These are phyloP conservation scores for Brachionichthys hirsutus DNA, from an alignment of 2,113 vertebrate species.

Conservation along the genomic window DNA sequence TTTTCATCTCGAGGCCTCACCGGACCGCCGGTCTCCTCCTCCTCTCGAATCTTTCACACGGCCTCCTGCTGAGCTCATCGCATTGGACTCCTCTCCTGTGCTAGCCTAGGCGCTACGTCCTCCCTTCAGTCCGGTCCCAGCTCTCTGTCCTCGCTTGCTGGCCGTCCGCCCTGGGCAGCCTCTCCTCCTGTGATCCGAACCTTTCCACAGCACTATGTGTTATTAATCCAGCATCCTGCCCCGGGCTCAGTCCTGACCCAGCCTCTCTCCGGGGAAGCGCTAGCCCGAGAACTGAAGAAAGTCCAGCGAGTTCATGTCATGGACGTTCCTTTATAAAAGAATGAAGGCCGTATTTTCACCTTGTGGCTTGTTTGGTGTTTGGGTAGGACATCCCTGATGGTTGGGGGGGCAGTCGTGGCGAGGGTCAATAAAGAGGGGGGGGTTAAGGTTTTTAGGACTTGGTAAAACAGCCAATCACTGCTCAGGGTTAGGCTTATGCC, in stretches of 20 bases:
- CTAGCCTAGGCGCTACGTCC: constrained; percentile 34
- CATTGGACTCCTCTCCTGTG: constrained; percentile 50
- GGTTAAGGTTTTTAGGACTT: too few species aligned
- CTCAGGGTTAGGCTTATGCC: too few species aligned
- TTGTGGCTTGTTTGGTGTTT: too few species aligned
- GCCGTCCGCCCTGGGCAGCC: constrained; percentile 45
- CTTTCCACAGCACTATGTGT: constrained; percentile 55
- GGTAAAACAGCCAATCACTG: too few species aligned
- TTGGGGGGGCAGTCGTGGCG: too few species aligned
- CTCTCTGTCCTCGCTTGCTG: constrained; percentile 30
- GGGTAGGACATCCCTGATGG: too few species aligned
- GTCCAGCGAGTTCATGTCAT: not conserved
- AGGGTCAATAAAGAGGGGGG: too few species aligned
- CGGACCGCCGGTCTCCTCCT: too few species aligned
- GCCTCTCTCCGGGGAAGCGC: constrained; percentile 32
- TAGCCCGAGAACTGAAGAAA: not conserved
- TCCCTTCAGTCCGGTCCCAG: constrained; percentile 32
- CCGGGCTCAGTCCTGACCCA: constrained; percentile 44
- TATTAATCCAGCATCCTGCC: constrained; percentile 64
- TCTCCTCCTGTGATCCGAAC: constrained; percentile 65
- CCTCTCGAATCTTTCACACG: constrained; percentile 38
- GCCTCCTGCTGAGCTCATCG: constrained; percentile 55
- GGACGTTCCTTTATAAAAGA: too few species aligned
- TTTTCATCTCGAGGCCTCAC: constrained; percentile 40
- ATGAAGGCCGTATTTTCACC: too few species aligned